Conservation (phyloP, 2,113 vertebrate genomes). For the Mesitornis unicolor region DNA sequence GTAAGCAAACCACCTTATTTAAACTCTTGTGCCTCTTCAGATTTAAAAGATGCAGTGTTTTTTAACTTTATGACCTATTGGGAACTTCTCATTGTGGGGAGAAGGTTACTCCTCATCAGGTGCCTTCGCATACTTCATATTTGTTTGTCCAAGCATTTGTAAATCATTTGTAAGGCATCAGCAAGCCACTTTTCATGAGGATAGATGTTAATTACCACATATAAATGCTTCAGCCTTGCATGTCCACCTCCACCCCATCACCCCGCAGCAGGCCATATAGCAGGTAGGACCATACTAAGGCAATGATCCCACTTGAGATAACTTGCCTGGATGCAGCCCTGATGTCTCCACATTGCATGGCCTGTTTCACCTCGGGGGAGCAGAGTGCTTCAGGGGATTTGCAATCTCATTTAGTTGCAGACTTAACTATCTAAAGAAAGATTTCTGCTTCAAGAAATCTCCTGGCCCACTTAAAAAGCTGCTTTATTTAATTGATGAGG, state of each 20-base stretch:
- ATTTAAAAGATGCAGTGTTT: neutral
- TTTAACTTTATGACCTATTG: neutral
- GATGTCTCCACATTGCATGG: neutral
- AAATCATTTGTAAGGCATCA: neutral
- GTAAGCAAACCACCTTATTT: neutral
- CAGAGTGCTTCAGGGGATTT: neutral
- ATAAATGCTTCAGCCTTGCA: neutral
- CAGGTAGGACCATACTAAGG: neutral
- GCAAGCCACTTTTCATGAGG: neutral
- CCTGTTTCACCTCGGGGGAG: neutral
- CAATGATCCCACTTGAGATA: neutral
- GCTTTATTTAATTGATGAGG: neutral
- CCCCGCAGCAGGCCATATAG: neutral
- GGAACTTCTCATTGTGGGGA: neutral
- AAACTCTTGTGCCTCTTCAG: neutral
- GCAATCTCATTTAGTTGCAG: neutral
- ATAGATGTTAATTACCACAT: neutral
- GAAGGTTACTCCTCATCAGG: neutral
- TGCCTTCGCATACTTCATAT: neutral
- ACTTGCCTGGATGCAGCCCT: neutral
- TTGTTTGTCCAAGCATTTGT: neutral
- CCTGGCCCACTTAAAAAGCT: neutral
- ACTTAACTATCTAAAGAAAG: neutral
- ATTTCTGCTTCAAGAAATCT: neutral
- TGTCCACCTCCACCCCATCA: neutral